Percentiles rank a stretch among this genome's conserved stretches.
Conservation (phyloP, 2,113 vertebrate species). For the Hipposideros armiger region DNA sequence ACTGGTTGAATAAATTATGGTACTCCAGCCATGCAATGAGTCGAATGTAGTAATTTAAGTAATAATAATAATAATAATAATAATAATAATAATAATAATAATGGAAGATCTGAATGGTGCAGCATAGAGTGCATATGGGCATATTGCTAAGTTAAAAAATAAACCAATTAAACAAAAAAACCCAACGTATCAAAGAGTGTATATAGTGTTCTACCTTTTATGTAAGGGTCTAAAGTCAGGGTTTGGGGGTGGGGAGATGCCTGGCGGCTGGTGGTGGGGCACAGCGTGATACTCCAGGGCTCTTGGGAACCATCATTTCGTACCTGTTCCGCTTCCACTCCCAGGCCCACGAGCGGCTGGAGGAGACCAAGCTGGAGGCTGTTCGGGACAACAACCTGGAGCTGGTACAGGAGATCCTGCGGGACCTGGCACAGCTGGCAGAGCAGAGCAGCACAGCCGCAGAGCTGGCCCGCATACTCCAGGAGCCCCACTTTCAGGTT, state of each 20-base stretch:
- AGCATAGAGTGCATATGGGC: neutral
- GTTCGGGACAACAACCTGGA: slow-evolving; percentile 96
- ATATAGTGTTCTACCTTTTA: neutral
- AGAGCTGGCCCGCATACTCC: slow-evolving; percentile 93
- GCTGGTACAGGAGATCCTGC: slow-evolving; percentile 97
- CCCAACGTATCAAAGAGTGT: neutral
- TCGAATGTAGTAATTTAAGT: neutral
- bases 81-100: neutral
- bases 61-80: neutral
- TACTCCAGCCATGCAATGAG: neutral
- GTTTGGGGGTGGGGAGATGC: neutral
- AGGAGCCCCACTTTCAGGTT: slow-evolving; percentile 98
- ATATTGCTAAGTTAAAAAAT: neutral
- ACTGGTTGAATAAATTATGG: neutral
- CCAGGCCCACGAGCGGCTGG: slow-evolving; percentile 94
- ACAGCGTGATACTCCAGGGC: neutral
- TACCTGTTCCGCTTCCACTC: neutral
- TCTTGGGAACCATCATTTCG: neutral
- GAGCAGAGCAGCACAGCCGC: slow-evolving; percentile 89
- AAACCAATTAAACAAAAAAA: neutral
- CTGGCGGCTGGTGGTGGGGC: neutral
- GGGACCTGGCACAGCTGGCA: slow-evolving; percentile 91
- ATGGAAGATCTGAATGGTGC: neutral
- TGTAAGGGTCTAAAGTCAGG: neutral
- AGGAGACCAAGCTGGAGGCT: slow-evolving; percentile 95